phyloP scores from a whole-genome alignment of 2,113 vertebrate species.

The Semnornis frantzii region DNA sequence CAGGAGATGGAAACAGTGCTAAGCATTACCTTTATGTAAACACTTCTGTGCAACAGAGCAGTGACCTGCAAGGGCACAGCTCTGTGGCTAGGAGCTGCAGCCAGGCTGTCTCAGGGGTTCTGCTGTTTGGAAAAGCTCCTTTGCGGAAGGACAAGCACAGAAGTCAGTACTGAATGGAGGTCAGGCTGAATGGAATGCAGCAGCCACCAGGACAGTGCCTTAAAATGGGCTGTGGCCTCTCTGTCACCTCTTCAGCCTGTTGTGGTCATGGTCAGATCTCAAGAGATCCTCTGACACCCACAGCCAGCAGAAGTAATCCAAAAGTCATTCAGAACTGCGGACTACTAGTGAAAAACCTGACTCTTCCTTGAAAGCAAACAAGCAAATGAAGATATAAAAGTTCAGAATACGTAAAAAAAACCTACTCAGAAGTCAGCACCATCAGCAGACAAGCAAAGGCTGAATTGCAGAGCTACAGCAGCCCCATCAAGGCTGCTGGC shows the following conservation, averaged over 20 bases:
- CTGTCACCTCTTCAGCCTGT: neutral
- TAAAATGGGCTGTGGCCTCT: neutral
- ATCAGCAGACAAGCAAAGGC: neutral
- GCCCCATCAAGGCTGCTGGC: neutral
- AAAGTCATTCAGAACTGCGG: neutral
- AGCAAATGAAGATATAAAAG: too few relatives aligned
- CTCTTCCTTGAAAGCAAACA: neutral
- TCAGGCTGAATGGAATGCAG: neutral
- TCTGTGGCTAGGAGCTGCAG: neutral
- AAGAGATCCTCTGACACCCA: neutral
- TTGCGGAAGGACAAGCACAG: neutral
- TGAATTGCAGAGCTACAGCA: neutral
- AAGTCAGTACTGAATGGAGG: rapidly evolving
- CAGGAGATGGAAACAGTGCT: neutral
- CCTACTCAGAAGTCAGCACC: neutral
- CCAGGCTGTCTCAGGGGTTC: neutral
- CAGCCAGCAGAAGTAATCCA: neutral
- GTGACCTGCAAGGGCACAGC: neutral
- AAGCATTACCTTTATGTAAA: neutral
- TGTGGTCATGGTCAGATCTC: neutral
- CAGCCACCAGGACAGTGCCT: rapidly evolving
- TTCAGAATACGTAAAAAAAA: neutral
- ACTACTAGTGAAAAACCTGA: neutral
- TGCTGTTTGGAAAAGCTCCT: neutral
- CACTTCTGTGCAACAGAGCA: neutral